Base-by-base conservation (phyloP, 2,113 vertebrate genomes). In the Eudyptes chrysolophus region DNA sequence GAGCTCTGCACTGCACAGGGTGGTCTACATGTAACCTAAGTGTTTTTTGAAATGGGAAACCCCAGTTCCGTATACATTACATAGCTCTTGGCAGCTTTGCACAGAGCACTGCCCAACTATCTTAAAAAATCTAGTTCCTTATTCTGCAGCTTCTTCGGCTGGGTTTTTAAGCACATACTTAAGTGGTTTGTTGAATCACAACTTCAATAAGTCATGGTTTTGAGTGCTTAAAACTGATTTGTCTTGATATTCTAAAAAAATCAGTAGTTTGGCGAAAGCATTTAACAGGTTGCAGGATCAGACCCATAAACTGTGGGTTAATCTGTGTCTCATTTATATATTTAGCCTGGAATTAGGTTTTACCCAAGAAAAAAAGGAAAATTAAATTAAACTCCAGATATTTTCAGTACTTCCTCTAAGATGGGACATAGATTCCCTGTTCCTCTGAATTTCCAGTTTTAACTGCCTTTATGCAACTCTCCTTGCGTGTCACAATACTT, bases 381-480 rank as follows among this genome's bases (percentile, higher is more conserved):
- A 87, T 92, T 69, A 71, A 89, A 92, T 83, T 92, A 42, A 87
- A 46, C 54, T 70, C 64, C 29, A 90, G 49, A 55, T 81, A 84
- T 89, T 90, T 97, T 77, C 83, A 81, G 72, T 74, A 90, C 57
- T 94, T 93, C 89, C 71, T 94, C 79, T 89, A 87, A 75, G 66
- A 94, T 72, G 66, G 84, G 74, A 75, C 25, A 26, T 52, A 71
- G 74, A 93, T 77, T 94, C 83, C 42, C n/a, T 27, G 26, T 78
- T 93, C 34, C 25, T 97, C 93, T 79, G 66, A 84, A 83, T 89
- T 46, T 81, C 44, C 32, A 21, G 40, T 64, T 97, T 94, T 83
- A 80, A 71, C 87, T 54, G 87, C 87, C 72, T 93, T 90, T 95
- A 74, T 95, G 71, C 54, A 91, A 65, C 57, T 80, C 55, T 65